A percentile compares a stretch with the other conserved stretches of the same genome.
Evolutionary conservation across 1,140 invertebrate species (phyloP).

Genomic region (Nebria ingens): DNA sequence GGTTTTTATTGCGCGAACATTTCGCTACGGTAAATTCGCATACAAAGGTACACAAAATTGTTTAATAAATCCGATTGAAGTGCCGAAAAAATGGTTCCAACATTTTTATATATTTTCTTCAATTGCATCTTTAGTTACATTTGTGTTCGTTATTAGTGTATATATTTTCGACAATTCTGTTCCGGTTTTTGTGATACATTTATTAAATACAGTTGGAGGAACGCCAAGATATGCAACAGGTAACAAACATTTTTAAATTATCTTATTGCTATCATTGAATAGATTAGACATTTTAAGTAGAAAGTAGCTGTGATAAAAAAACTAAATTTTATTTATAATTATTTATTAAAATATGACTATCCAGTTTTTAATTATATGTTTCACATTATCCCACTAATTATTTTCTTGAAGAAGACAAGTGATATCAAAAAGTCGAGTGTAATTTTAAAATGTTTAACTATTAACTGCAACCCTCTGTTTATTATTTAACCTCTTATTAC

Average conservation of each 20-base stretch:
- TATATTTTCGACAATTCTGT: constrained; percentile 38
- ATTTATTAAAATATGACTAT: constrained; percentile 1
- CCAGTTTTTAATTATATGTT: too few species aligned
- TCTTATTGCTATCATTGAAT: constrained; percentile 11
- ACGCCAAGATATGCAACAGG: constrained; percentile 39
- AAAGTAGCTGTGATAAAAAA: too few species aligned
- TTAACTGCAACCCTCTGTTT: too few species aligned
- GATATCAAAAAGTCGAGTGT: too few species aligned
- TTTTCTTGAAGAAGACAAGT: too few species aligned
- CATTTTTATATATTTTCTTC: constrained; percentile 63
- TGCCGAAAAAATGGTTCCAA: constrained; percentile 63
- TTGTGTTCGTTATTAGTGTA: constrained; percentile 37
- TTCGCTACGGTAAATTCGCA: constrained; percentile 58
- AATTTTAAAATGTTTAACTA: too few species aligned
- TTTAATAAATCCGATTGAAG: constrained; percentile 42
- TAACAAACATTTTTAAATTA: constrained; percentile 33
- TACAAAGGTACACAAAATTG: constrained; percentile 39
- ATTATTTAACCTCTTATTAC: too few species aligned
- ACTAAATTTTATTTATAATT: constrained; percentile 11
- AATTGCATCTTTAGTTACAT: constrained; percentile 38
- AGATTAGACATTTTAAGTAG: too few species aligned
- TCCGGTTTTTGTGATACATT: constrained; percentile 35
- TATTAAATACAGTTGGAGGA: constrained; percentile 41
- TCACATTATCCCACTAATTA: too few species aligned
- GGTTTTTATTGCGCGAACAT: constrained; percentile 44